These are phyloP conservation scores for human (Homo sapiens) DNA, from an alignment of 2,113 vertebrate genomes.

Conservation along the genomic window DNA sequence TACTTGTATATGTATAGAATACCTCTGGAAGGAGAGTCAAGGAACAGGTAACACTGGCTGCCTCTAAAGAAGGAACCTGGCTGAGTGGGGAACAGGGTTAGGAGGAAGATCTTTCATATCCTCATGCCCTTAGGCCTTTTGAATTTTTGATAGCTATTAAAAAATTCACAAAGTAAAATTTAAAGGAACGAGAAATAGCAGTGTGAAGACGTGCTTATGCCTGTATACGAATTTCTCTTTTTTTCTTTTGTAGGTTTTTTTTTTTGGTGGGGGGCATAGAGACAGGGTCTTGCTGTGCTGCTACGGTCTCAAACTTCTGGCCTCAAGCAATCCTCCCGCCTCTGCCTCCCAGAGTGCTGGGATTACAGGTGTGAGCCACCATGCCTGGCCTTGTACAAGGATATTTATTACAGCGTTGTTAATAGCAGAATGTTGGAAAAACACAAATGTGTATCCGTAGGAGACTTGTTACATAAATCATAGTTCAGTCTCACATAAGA, in stretches of 20 bases:
- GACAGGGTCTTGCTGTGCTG: too few relatives aligned
- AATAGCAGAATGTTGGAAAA: slow-evolving; percentile 15
- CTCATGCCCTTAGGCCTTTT: neutral
- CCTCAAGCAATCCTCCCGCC: too few relatives aligned
- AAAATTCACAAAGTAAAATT: neutral
- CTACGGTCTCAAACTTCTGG: too few relatives aligned
- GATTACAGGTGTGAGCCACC: too few relatives aligned
- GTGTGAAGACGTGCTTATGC: neutral
- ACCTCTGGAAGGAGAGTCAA: neutral
- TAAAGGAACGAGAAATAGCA: neutral
- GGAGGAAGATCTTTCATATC: neutral
- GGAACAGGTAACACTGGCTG: neutral
- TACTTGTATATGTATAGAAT: neutral
- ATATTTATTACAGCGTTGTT: neutral
- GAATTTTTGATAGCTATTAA: slow-evolving; percentile 19
- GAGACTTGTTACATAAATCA: neutral
- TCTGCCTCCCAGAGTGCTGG: too few relatives aligned
- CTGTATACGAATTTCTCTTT: neutral
- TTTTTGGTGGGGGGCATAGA: too few relatives aligned
- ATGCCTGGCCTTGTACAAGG: neutral
- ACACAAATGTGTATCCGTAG: neutral
- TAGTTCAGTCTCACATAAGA: neutral
- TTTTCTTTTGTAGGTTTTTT: too few relatives aligned
- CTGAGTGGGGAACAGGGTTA: neutral
- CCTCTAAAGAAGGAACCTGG: neutral